Percentiles rank a stretch among this genome's conserved stretches.
Conservation (phyloP, 2,113 vertebrate genomes). For the Pongo pygmaeus region DNA sequence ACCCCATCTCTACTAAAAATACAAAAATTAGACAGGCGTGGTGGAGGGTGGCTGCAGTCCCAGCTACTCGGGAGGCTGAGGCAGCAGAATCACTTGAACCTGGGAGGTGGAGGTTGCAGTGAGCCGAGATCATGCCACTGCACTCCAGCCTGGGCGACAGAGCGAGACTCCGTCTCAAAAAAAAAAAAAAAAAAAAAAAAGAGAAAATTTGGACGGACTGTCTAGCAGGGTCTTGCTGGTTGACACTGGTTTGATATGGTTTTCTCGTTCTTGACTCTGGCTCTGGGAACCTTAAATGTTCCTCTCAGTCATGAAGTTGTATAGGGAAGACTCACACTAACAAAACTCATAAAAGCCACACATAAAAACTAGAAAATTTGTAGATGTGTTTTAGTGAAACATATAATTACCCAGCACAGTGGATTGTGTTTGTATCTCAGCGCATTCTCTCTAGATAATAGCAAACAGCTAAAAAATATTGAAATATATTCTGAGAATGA, state of each 20-base stretch:
- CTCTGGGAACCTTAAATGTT: neutral
- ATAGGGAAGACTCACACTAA: neutral
- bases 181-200: too few species aligned
- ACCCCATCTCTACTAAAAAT: too few species aligned
- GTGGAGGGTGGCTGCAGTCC: too few species aligned
- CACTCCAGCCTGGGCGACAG: too few species aligned
- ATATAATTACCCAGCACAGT: neutral
- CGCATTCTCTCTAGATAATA: neutral
- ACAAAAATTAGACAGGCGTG: too few species aligned
- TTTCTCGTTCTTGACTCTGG: neutral
- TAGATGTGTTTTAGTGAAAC: fast-evolving
- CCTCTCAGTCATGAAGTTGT: neutral
- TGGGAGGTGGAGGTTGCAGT: too few species aligned
- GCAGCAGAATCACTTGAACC: too few species aligned
- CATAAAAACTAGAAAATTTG: neutral
- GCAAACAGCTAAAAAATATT: neutral
- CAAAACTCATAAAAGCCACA: neutral
- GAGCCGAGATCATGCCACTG: too few species aligned
- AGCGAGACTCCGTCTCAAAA: too few species aligned
- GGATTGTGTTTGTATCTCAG: neutral
- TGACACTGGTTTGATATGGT: neutral
- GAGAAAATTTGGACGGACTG: neutral
- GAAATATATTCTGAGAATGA: neutral
- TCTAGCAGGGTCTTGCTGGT: neutral
- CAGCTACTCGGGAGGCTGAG: too few species aligned